These are phyloP conservation scores for Trachurus trachurus DNA, from an alignment of 2,797 vertebrate genomes.

Conservation along the genomic window DNA sequence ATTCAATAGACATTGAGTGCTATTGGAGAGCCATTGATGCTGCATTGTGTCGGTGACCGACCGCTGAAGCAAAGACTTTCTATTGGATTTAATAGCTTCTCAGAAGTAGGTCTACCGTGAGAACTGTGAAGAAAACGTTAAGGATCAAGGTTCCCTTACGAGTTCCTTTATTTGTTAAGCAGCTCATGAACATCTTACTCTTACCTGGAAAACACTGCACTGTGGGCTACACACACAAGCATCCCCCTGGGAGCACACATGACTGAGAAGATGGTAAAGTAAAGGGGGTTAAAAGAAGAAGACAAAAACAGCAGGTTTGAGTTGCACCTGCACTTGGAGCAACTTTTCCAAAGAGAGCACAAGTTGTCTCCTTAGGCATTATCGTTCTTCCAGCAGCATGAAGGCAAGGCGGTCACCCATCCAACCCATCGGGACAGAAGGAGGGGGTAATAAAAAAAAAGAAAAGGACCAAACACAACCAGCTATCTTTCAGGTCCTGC, in stretches of 20 bases:
- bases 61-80: constrained; percentile 36
- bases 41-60: constrained; percentile 59
- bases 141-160: constrained; percentile 1
- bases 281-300: not conserved
- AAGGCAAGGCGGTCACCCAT: constrained; percentile 42
- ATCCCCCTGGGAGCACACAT: constrained; percentile 28
- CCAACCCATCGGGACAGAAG: constrained; percentile 34
- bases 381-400: constrained; percentile 50
- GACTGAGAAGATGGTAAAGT: constrained; percentile 11
- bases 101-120: not conserved
- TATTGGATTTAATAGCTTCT: constrained; percentile 51
- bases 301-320: constrained; percentile 9
- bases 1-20: constrained; percentile 41
- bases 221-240: constrained; percentile 5
- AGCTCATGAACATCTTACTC: constrained; percentile 19
- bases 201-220: constrained; percentile 45
- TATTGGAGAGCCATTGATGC: constrained; percentile 49
- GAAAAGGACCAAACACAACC: constrained; percentile 28
- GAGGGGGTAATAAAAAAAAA: not conserved
- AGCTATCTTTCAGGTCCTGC: constrained; percentile 48
- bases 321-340: constrained; percentile 49
- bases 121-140: constrained; percentile 10
- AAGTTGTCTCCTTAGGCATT: constrained; percentile 59
- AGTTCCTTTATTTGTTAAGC: constrained; percentile 25
- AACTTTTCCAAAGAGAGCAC: constrained; percentile 68